Conservation (phyloP, 2,888 invertebrate species). For the Phragmatobia fuliginosa region DNA sequence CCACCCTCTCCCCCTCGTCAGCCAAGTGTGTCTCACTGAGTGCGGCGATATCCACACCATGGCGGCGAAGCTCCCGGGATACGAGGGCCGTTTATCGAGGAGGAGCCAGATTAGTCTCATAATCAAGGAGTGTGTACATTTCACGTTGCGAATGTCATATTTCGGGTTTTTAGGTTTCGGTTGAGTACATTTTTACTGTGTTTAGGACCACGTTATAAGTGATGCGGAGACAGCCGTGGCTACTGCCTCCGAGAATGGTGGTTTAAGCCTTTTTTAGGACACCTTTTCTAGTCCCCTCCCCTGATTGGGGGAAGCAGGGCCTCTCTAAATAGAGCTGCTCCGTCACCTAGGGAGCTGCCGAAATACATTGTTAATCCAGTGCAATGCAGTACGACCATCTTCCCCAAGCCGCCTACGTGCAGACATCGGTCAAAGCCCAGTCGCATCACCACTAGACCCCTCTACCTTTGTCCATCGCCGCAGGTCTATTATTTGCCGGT, state of each 20-base stretch:
- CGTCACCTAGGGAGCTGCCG: neutral
- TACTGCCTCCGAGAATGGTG: neutral
- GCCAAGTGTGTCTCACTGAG: neutral
- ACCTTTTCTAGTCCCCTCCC: neutral
- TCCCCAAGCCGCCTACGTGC: neutral
- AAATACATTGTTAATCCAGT: neutral
- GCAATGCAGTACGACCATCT: neutral
- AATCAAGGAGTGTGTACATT: too few species aligned
- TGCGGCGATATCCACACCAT: neutral
- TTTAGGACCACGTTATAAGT: too few species aligned
- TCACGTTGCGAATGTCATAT: too few species aligned
- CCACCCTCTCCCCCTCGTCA: neutral
- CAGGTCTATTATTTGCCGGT: too few species aligned
- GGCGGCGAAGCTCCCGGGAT: neutral
- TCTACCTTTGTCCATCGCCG: too few species aligned
- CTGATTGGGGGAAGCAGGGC: neutral
- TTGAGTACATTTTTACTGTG: too few species aligned
- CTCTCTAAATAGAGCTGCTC: neutral
- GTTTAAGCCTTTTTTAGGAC: neutral
- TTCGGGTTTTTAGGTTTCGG: too few species aligned
- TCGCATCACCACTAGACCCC: neutral
- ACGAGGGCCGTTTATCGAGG: neutral
- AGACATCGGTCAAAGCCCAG: neutral
- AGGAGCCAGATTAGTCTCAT: too few species aligned
- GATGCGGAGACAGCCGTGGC: neutral